Evolutionary conservation across 2,888 invertebrate genomes (phyloP), one percentile per base, ranked within the genome.

Genomic region (Hydrotaea diabolus): DNA sequence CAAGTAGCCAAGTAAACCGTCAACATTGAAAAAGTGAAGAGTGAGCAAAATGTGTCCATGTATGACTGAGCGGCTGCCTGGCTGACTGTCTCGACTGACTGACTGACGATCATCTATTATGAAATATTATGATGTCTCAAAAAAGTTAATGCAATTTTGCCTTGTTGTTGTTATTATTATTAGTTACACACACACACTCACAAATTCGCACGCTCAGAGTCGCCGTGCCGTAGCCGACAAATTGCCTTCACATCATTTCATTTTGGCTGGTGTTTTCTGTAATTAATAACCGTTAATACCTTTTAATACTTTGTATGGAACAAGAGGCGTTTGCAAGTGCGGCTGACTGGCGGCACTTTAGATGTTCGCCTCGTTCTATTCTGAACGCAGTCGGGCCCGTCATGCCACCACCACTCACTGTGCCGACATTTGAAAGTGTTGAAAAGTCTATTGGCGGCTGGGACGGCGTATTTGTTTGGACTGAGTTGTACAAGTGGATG

Each of bases 211-310:
- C 39, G 43, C 69, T 39, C 31, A 31, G 2, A 31, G 31, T 31
- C 3, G 31, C 31, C 3, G n/a, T n/a, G 31, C 31, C 31, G 31
- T 69, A 69, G 69, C 64, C 64, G 49, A 66, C 80, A 78, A 84
- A 84, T 84, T 84, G 80, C 80, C 84, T 84, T 84, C 80, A 84
- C 84, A 84, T 81, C 80, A 80, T 80, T 78, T 57, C 49, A 76
- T 75, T 72, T 69, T 74, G 74, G 74, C 49, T 57, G 46, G 39
- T 76, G 77, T 77, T 64, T 80, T 49, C 57, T 75, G 84, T 76
- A 76, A 78, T 84, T 78, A 81, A 76, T 84, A 72, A 76, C 77
- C 80, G 84, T 80, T 84, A 78, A 78, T 74, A 84, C 74, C 71
- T 80, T 55, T 84, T 73, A 78, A 71, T 77, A 74, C 49, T 80